These are phyloP conservation scores for Cyrtodaria siliqua DNA, from an alignment of 2,888 invertebrate genomes.

Conservation along the genomic window DNA sequence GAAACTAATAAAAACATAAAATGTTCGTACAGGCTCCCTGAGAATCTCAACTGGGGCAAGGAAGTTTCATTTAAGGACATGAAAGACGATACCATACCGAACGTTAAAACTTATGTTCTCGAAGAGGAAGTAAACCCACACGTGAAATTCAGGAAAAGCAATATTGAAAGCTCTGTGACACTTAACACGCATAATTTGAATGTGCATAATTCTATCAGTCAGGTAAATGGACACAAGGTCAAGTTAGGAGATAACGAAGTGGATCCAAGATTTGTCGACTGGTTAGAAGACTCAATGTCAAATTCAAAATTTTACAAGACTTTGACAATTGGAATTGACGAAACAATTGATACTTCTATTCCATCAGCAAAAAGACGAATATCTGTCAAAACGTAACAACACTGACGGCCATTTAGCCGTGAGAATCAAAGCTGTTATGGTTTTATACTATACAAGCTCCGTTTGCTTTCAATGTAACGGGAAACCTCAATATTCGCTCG, in stretches of 20 bases:
- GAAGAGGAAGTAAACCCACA: slow-evolving; percentile 51
- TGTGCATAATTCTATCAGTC: slow-evolving; percentile 69
- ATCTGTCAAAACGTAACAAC: too few species aligned
- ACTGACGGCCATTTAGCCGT: too few species aligned
- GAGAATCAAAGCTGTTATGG: too few species aligned
- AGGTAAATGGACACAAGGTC: slow-evolving; percentile 56
- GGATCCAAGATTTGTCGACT: slow-evolving; percentile 64
- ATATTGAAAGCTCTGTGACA: slow-evolving; percentile 55
- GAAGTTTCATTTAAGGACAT: slow-evolving; percentile 66
- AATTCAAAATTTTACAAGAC: too few species aligned
- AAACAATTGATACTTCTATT: too few species aligned
- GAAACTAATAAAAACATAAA: slow-evolving; percentile 58
- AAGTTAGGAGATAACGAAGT: slow-evolving; percentile 60
- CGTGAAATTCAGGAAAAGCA: slow-evolving; percentile 55
- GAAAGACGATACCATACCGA: slow-evolving; percentile 68
- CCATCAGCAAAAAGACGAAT: too few species aligned
- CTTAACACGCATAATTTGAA: slow-evolving; percentile 67
- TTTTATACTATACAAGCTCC: too few species aligned
- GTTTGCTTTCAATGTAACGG: too few species aligned
- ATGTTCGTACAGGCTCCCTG: slow-evolving; percentile 65
- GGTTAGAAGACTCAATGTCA: slow-evolving; percentile 62
- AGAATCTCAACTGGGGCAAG: slow-evolving; percentile 65
- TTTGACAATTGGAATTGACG: too few species aligned
- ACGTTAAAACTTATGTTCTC: slow-evolving; percentile 70
- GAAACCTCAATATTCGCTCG: too few species aligned